A percentile compares a stretch with the other conserved stretches of the same genome.
Conservation (phyloP, 53 echinoderm and acorn worm species). For the Mesocentrotus franciscanus region DNA sequence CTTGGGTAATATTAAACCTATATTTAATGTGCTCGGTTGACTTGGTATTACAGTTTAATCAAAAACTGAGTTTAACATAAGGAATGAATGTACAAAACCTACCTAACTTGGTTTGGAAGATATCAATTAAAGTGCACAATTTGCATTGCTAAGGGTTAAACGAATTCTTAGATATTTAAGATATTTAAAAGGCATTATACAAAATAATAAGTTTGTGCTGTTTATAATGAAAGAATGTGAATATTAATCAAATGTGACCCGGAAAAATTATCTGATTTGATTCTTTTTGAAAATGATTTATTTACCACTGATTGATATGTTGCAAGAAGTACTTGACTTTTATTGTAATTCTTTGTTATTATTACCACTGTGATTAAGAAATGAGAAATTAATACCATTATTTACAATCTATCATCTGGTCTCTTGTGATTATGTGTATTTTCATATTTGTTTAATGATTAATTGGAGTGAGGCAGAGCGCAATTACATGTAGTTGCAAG, state of each 20-base stretch:
- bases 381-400: conserved; percentile 67
- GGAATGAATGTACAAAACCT: background rate
- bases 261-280: conserved; percentile 12
- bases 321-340: conserved; percentile 68
- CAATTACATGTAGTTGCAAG: background rate
- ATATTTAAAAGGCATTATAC: conserved; percentile 41
- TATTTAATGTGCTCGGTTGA: background rate
- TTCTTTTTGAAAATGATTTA: conserved; percentile 45
- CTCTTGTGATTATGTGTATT: background rate
- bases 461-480: background rate
- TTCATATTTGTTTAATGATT: background rate
- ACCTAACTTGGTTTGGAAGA: background rate
- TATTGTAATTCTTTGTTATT: conserved; percentile 61
- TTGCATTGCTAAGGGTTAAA: background rate
- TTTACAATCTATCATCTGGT: conserved; percentile 59
- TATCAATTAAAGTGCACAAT: background rate
- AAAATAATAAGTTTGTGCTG: background rate
- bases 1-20: background rate
- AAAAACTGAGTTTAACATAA: background rate
- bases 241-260: conserved; percentile 35
- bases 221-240: conserved; percentile 42
- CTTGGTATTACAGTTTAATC: background rate
- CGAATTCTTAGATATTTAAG: background rate
- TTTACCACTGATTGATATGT: conserved; percentile 63
- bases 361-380: conserved; percentile 68